Percentiles rank a stretch among this genome's conserved stretches.
Evolutionary conservation across 2,888 invertebrate species (phyloP).

Genomic region (Andrena chrysosceles): DNA sequence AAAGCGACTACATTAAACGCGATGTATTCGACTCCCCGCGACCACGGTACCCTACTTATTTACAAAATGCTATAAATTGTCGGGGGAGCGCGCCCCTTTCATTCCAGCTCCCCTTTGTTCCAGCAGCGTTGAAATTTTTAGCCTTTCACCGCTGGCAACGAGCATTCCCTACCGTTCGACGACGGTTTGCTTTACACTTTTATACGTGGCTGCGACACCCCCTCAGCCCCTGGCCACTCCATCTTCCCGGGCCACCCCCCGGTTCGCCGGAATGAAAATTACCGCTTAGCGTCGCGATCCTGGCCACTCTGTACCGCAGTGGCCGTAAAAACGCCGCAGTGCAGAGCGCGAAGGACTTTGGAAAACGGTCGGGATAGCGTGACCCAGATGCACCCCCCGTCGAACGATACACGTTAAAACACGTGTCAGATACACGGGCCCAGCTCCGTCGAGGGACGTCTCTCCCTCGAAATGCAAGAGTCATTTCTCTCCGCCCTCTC

Average conservation of each 20-base stretch:
- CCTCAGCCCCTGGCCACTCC: not conserved
- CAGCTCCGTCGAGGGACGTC: conserved; percentile 12
- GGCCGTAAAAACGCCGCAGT: conserved; percentile 59
- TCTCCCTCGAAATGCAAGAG: conserved; percentile 5
- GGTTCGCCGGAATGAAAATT: conserved; percentile 21
- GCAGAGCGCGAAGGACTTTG: conserved; percentile 51
- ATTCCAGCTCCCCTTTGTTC: conserved; percentile 15
- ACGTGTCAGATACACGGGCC: conserved; percentile 55
- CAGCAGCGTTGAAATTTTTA: conserved; percentile 11
- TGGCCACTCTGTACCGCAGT: conserved; percentile 46
- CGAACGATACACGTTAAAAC: conserved; percentile 60
- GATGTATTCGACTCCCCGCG: not conserved
- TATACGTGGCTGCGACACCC: not conserved
- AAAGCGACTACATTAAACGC: not conserved
- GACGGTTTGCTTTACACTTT: conserved; percentile 43
- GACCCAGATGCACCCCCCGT: conserved; percentile 59
- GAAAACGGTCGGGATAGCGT: conserved; percentile 53
- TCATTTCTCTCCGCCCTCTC: conserved; percentile 25
- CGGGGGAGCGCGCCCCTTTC: conserved; percentile 18
- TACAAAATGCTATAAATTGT: conserved; percentile 33
- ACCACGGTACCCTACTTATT: not conserved
- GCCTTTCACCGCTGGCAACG: conserved; percentile 33
- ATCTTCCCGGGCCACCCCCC: not conserved
- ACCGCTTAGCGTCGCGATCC: conserved; percentile 28
- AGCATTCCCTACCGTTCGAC: conserved; percentile 4